Percentiles rank a stretch among this genome's conserved stretches.
Conservation (phyloP, 2,797 vertebrate species). For the Erpetoichthys calabaricus region DNA sequence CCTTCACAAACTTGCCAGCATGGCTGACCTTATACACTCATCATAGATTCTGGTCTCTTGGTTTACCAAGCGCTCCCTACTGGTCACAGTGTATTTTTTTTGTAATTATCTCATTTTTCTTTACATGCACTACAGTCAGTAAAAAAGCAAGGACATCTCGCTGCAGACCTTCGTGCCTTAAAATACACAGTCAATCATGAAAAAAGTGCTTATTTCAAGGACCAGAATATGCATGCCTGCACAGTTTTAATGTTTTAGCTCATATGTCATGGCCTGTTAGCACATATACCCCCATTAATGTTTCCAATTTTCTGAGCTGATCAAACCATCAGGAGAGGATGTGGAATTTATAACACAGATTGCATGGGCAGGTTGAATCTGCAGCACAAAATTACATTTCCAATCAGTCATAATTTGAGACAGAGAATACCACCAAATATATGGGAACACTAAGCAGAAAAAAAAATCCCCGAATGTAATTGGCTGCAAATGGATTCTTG, state of each 20-base stretch:
- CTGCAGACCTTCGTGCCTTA: too few relatives aligned
- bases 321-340: conserved; percentile 6
- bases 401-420: conserved; percentile 4
- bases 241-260: conserved; percentile 9
- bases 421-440: background rate
- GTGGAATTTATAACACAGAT: background rate
- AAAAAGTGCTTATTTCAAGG: background rate
- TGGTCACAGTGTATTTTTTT: too few relatives aligned
- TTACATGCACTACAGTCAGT: too few relatives aligned
- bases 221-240: conserved; percentile 1
- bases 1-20: too few relatives aligned
- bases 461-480: too few relatives aligned
- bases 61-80: too few relatives aligned
- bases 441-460: background rate
- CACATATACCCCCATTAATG: conserved; percentile 2
- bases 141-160: too few relatives aligned
- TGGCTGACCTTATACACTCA: too few relatives aligned
- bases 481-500: background rate
- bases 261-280: conserved; percentile 10
- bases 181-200: conserved; percentile 5
- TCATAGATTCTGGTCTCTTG: too few relatives aligned
- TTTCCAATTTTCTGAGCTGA: conserved; percentile 8
- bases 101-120: too few relatives aligned
- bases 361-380: background rate
- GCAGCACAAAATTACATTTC: conserved; percentile 1